Percentiles rank a stretch among this genome's conserved stretches.
Evolutionary conservation across 2,113 vertebrate genomes (phyloP).

Genomic region (Rana temporaria): DNA sequence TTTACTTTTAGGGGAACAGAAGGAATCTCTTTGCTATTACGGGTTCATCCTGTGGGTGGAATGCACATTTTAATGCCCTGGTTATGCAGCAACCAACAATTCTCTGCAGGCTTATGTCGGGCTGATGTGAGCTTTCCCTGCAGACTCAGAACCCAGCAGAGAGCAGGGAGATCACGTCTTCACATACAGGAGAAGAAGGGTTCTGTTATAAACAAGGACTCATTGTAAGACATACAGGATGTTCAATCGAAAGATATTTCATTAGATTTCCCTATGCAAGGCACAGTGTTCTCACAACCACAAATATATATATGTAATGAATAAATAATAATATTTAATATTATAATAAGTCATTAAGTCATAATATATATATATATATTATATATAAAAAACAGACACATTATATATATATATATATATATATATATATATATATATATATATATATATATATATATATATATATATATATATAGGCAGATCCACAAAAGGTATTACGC

Average conservation of each 20-base stretch:
- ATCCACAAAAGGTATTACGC: too few species aligned
- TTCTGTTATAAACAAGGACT: constrained; percentile 15
- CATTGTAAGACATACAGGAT: constrained; percentile 30
- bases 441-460: too few species aligned
- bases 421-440: too few species aligned
- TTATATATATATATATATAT: too few species aligned
- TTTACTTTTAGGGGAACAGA: constrained; percentile 1
- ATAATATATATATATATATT: too few species aligned
- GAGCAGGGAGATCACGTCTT: constrained; percentile 7
- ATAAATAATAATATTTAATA: too few species aligned
- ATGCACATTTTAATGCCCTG: neutral
- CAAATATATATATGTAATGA: too few species aligned
- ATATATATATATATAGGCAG: too few species aligned
- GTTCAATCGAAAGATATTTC: neutral
- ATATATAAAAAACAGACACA: too few species aligned
- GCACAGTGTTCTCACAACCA: too few species aligned
- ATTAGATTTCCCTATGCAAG: neutral
- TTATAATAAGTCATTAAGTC: too few species aligned
- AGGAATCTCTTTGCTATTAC: neutral
- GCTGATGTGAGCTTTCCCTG: constrained; percentile 27
- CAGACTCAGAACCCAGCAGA: constrained; percentile 8
- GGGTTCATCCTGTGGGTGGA: neutral
- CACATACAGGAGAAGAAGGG: constrained; percentile 1
- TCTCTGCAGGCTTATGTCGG: neutral
- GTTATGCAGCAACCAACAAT: neutral